Evolutionary conservation across 2,113 vertebrate species (phyloP), one percentile per base, ranked within the genome.

Genomic region (Probosciger aterrimus): DNA sequence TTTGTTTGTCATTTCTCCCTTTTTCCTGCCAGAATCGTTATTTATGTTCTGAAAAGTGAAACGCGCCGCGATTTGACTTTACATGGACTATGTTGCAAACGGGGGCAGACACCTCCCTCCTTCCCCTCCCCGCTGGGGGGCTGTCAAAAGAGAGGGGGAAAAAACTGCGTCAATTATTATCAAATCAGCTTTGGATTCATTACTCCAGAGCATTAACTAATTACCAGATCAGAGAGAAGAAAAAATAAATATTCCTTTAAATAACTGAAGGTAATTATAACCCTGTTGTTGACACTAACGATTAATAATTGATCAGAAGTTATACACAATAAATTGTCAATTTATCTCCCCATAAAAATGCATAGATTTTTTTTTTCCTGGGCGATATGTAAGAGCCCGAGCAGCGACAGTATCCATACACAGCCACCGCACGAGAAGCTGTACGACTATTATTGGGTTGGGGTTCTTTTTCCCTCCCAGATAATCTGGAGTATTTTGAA

Each of bases 281-380:
- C 97, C 94, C 96, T 70, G 96, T 97, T 98, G 97, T 98, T 98
- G 97, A 98, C 97, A 97, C 97, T 97, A 97, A 97, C 76, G 97
- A 98, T 98, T 98, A 98, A 98, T 98, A 98, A 98, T 98, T 98
- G 98, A 98, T 98, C 97, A 97, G 95, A 94, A 97, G 90, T 96
- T 97, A 97, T 97, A 95, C 96, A 96, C 96, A 97, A 98, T 97
- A 98, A 97, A 97, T 98, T 96, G 97, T 93, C 98, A 90, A 97
- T 98, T 98, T 97, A 97, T 97, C 96, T 97, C 88, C 82, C 60
- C 85, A 95, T 92, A 82, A 95, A 97, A 94, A 95, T 60, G 65
- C 70, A 60, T n/a, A 49, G 27, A 80, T 89, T 77, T 31, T 90
- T 67, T 65, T 49, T 65, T 50, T 64, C 17, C 30, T 35, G 15